Percentiles rank a stretch among this genome's conserved stretches.
Conservation (phyloP, 2,113 vertebrate genomes). For the Sus scrofa region DNA sequence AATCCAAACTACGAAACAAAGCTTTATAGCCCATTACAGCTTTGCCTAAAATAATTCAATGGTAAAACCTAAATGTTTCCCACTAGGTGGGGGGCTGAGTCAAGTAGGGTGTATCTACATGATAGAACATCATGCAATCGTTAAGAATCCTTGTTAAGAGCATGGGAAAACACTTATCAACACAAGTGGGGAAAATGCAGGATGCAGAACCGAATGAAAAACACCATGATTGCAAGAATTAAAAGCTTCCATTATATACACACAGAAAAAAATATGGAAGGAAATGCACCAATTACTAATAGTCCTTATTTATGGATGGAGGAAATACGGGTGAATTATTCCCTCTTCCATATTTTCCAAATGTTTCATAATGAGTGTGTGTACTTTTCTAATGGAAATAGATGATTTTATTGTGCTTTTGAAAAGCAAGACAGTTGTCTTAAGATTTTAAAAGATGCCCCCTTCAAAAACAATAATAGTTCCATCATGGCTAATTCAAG, state of each 20-base stretch:
- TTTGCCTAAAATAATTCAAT: background rate
- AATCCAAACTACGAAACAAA: constrained; percentile 7
- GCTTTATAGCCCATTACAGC: background rate
- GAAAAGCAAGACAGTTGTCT: constrained; percentile 33
- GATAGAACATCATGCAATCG: background rate
- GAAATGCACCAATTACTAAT: background rate
- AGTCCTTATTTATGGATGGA: constrained; percentile 25
- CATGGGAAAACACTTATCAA: background rate
- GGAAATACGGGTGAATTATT: background rate
- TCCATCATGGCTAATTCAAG: constrained; percentile 25
- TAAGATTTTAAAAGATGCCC: constrained; percentile 27
- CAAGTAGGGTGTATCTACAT: background rate
- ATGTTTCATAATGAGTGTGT: background rate
- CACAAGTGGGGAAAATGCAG: background rate
- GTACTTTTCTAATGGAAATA: constrained; percentile 22
- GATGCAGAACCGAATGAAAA: background rate
- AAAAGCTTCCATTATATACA: background rate
- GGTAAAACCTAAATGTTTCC: constrained; percentile 1
- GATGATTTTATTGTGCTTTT: background rate
- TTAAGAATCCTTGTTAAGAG: background rate
- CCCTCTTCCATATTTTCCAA: background rate
- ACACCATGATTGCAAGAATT: background rate
- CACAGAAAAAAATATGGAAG: background rate
- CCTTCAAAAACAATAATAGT: constrained; percentile 8
- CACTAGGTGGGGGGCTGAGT: background rate